These are phyloP conservation scores for Chondrosia reniformis DNA, from an alignment of 37 sponge, comb jelly and placozoan species.

Conservation along the genomic window DNA sequence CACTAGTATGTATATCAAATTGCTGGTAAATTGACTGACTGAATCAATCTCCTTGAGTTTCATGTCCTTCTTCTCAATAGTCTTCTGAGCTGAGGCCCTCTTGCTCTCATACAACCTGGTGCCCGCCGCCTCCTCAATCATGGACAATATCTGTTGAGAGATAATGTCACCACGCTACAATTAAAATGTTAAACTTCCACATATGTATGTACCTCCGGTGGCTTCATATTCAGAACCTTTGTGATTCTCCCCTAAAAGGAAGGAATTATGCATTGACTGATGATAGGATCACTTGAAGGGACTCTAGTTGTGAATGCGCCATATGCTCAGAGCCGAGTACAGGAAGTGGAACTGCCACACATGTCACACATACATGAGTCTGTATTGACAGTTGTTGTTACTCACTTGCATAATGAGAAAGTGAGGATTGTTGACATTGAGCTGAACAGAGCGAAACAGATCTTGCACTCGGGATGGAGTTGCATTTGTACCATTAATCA, in stretches of 20 bases:
- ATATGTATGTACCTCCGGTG: constrained; percentile 70
- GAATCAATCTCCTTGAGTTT: constrained; percentile 90
- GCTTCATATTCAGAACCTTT: constrained; percentile 99
- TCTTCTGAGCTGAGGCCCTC: constrained; percentile 86
- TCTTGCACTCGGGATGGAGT: constrained; percentile 93
- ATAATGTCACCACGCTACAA: no score
- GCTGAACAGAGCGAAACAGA: constrained; percentile 93
- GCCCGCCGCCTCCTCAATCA: constrained; percentile 99
- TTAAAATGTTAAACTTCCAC: background rate
- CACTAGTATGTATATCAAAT: background rate
- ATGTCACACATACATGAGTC: background rate
- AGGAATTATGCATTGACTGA: background rate
- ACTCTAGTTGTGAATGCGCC: background rate
- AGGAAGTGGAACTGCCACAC: background rate
- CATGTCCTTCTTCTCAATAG: constrained; percentile 96
- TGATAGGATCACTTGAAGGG: background rate
- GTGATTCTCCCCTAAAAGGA: constrained; percentile 75
- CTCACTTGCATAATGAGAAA: constrained; percentile 97
- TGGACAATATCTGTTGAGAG: constrained; percentile 85
- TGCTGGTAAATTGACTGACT: constrained; percentile 37
- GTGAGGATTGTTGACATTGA: constrained; percentile 98
- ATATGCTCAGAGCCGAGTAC: background rate
- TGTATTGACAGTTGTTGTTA: background rate
- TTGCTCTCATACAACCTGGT: constrained; percentile 98
- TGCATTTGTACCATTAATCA: constrained; percentile 95